Evolutionary conservation across 2,888 invertebrate species (phyloP).

Genomic region (Agrenia bidenticulata): DNA sequence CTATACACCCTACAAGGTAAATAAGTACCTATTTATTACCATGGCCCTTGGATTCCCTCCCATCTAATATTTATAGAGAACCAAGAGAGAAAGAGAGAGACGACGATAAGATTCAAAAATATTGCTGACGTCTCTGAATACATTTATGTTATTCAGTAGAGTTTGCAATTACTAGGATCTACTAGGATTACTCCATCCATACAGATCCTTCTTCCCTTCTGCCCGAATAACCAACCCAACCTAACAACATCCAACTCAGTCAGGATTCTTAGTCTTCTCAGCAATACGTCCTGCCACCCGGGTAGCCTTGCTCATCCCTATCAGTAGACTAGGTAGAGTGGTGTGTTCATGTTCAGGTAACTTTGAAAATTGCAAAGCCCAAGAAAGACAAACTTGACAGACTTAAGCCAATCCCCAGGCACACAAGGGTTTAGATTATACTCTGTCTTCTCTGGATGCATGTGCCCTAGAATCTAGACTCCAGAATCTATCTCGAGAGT

Average conservation of each 20-base stretch:
- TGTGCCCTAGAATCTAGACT: too few species aligned
- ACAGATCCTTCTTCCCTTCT: background rate
- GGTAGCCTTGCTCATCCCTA: too few species aligned
- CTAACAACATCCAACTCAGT: background rate
- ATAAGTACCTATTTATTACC: too few species aligned
- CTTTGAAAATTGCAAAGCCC: slow-evolving; percentile 15
- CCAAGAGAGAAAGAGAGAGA: too few species aligned
- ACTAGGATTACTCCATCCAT: slow-evolving; percentile 7
- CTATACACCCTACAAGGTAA: too few species aligned
- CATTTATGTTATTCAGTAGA: slow-evolving; percentile 1
- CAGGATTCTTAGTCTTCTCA: background rate
- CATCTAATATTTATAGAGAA: too few species aligned
- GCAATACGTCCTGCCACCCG: too few species aligned
- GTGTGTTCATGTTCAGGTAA: slow-evolving; percentile 1
- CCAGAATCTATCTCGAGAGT: too few species aligned
- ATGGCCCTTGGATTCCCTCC: too few species aligned
- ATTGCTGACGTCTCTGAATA: slow-evolving; percentile 14
- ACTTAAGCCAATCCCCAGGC: slow-evolving; percentile 34
- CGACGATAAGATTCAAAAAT: slow-evolving; percentile 12
- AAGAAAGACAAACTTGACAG: slow-evolving; percentile 41
- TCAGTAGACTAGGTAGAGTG: too few species aligned
- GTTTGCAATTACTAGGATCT: slow-evolving; percentile 11
- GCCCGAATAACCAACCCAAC: slow-evolving; percentile 7
- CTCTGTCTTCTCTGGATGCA: too few species aligned
- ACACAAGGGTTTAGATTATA: slow-evolving; percentile 8